Evolutionary conservation across 2,797 vertebrate genomes (phyloP).

Genomic region (Borostomias antarcticus): DNA sequence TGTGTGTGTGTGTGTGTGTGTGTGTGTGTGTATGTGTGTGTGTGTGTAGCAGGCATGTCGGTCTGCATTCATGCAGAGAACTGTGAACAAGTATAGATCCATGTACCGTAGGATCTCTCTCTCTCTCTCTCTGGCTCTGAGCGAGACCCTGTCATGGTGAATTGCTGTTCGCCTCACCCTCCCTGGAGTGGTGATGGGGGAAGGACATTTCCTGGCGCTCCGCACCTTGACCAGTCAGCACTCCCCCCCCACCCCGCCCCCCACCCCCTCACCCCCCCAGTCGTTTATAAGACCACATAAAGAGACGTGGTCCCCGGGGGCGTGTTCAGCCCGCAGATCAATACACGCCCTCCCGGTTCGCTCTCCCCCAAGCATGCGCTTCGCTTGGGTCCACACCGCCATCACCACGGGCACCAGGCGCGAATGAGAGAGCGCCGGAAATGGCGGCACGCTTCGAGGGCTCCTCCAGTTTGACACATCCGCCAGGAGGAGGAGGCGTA

Average conservation of each 20-base stretch:
- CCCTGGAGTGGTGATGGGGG: conserved; percentile 14
- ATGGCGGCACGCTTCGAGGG: conserved; percentile 53
- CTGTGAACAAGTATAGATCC: conserved; percentile 35
- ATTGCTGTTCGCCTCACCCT: conserved; percentile 13
- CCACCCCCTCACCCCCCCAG: too few relatives aligned
- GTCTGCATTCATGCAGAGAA: conserved; percentile 18
- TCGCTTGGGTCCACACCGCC: neutral
- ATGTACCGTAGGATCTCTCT: conserved; percentile 19
- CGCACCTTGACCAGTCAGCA: neutral
- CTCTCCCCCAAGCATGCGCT: too few relatives aligned
- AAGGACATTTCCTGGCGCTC: conserved; percentile 15
- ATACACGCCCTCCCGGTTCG: neutral
- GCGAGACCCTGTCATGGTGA: conserved; percentile 16
- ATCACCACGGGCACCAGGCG: neutral
- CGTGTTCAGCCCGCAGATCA: neutral
- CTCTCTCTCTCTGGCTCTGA: neutral
- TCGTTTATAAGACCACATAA: neutral
- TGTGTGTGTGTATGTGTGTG: conserved; percentile 26
- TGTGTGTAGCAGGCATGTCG: conserved; percentile 21
- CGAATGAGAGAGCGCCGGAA: neutral
- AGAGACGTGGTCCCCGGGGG: neutral
- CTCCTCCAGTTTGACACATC: conserved; percentile 52
- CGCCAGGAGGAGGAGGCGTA: conserved; percentile 44
- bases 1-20: conserved; percentile 4
- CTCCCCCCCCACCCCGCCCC: too few relatives aligned